Evolutionary conservation across 2,113 vertebrate species (phyloP).

Genomic region (Callopanchax toddi): DNA sequence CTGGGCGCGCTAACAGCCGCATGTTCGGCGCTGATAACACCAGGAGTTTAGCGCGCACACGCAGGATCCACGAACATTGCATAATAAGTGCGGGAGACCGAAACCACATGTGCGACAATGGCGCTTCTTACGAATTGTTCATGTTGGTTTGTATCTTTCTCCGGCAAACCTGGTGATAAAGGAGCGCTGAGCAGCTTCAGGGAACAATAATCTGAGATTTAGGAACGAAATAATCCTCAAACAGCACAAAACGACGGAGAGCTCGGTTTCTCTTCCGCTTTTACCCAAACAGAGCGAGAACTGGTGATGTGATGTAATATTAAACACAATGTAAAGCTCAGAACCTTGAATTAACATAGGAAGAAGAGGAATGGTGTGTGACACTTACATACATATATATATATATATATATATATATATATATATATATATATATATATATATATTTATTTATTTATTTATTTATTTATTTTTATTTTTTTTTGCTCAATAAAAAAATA

Average conservation of each 20-base stretch:
- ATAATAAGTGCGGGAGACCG: conserved; percentile 57
- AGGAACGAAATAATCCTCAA: conserved; percentile 66
- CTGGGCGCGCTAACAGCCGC: conserved; percentile 62
- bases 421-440: no score
- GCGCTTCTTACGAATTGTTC: conserved; percentile 71
- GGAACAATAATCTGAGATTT: conserved; percentile 76
- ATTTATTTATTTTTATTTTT: no score
- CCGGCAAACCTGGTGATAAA: conserved; percentile 72
- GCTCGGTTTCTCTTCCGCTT: conserved; percentile 31
- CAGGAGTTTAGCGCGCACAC: conserved; percentile 48
- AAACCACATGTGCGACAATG: conserved; percentile 60
- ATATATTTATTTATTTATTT: no score
- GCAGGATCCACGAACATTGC: conserved; percentile 48
- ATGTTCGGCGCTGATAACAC: conserved; percentile 77
- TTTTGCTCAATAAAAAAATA: no score
- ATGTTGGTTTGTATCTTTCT: conserved; percentile 65
- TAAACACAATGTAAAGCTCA: background rate
- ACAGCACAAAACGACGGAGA: conserved; percentile 48
- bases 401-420: no score
- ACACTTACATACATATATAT: no score
- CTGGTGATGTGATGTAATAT: background rate
- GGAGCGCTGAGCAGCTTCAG: conserved; percentile 67
- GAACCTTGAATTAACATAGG: no score
- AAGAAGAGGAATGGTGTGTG: no score
- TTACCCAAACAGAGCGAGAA: conserved; percentile 14